Evolutionary conservation across 2,888 invertebrate genomes (phyloP), one percentile per base, ranked within the genome.

Genomic region (Athalia circularis): DNA sequence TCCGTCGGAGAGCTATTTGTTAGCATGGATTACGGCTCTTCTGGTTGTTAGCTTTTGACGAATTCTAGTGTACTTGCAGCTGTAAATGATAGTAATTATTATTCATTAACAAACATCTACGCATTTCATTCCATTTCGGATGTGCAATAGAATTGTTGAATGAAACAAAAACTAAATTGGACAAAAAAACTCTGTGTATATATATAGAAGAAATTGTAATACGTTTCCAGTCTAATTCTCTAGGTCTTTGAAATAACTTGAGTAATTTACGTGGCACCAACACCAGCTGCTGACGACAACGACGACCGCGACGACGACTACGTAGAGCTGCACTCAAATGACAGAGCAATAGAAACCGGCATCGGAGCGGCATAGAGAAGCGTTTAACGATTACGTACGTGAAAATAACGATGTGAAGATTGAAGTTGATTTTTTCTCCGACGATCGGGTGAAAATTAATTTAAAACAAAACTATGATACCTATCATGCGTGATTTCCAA

Each of bases 181-280:
- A 62, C 9, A 9, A 62, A 9, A 29, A 8, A 9, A 43, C 6
- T 47, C n/a, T n/a, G n/a, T n/a, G n/a, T n/a, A 5, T 3, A 52
- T 29, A 2, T 2, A 29, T 29, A 29, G 29, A 29, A 29, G 0
- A 50, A 67, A 67, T 9, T 47, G 57, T 59, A 59, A 72, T 29
- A 29, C 29, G 29, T 72, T 72, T 13, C 59, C 2, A 29, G 29
- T 29, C 59, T 43, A 4, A 8, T 72, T 72, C 59, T 7, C 65
- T n/a, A 13, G 15, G 59, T 72, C 59, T 72, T 59, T 47, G 72
- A 59, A 72, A 72, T 72, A 59, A 72, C 72, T 47, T 47, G 72
- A 72, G 72, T 72, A 59, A 72, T 72, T 72, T 72, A 72, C 57
- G 59, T 8, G 13, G 8, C 47, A 15, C 62, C 47, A 45, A 57